phyloP scores from a whole-genome alignment of 2,888 invertebrate genomes.

The Drosophila aldrichi region DNA sequence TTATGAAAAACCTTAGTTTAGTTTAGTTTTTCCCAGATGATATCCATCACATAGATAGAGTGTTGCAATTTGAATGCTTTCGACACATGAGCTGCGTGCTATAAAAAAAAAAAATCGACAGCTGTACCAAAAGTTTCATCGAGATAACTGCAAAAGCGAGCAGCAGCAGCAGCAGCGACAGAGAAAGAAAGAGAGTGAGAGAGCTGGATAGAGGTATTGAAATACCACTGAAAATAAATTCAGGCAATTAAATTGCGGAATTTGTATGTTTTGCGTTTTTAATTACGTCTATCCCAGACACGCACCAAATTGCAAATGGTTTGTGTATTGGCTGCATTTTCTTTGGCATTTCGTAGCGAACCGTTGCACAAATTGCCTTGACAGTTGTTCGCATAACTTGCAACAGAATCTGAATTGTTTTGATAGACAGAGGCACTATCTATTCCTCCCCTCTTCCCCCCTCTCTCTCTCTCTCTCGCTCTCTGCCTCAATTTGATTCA shows the following conservation, averaged over 20 bases:
- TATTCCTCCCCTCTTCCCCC: too few species aligned
- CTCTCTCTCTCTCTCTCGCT: not conserved
- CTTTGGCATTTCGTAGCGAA: slow-evolving; percentile 31
- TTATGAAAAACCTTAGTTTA: too few species aligned
- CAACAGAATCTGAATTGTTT: slow-evolving; percentile 47
- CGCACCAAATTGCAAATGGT: slow-evolving; percentile 29
- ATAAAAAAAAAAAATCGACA: slow-evolving; percentile 4
- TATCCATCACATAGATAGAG: slow-evolving; percentile 1
- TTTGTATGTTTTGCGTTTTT: slow-evolving; percentile 30
- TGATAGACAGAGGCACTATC: slow-evolving; percentile 26
- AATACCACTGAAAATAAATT: slow-evolving; percentile 22
- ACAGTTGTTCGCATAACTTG: slow-evolving; percentile 45
- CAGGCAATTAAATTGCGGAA: slow-evolving; percentile 34
- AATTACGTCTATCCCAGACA: slow-evolving; percentile 47
- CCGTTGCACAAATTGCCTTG: slow-evolving; percentile 57
- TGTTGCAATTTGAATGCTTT: slow-evolving; percentile 13
- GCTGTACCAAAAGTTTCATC: slow-evolving; percentile 16
- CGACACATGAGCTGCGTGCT: slow-evolving; percentile 8
- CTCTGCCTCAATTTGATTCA: slow-evolving; percentile 47
- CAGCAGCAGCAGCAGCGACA: not conserved
- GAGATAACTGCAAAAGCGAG: slow-evolving; percentile 12
- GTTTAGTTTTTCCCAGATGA: slow-evolving; percentile 7
- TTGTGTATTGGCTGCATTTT: slow-evolving; percentile 16
- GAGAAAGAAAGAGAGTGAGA: not conserved
- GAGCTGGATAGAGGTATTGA: slow-evolving; percentile 4